A percentile compares a stretch with the other conserved stretches of the same genome.
Evolutionary conservation across 1,140 invertebrate species (phyloP).

Genomic region (Phymastichus coffea): DNA sequence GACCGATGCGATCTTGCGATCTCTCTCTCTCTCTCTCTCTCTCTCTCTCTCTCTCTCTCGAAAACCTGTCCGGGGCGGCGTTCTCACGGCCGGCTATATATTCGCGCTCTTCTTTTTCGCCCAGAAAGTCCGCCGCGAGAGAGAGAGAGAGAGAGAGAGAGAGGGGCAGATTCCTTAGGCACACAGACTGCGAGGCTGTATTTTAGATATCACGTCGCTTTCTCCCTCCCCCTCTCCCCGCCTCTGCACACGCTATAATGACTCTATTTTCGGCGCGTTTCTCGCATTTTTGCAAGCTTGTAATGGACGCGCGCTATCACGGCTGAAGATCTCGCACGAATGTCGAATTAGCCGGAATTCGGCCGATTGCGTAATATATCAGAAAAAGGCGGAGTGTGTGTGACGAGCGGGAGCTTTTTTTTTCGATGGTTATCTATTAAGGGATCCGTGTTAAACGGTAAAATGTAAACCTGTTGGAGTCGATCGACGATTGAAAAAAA

Average conservation of each 20-base stretch:
- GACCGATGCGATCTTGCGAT: too few species aligned
- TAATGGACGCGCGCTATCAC: background rate
- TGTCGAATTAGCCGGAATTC: conserved; percentile 12
- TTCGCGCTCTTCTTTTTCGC: too few species aligned
- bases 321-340: background rate
- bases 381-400: too few species aligned
- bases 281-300: conserved; percentile 3
- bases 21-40: too few species aligned
- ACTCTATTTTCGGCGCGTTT: conserved; percentile 26
- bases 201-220: background rate
- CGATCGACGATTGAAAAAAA: too few species aligned
- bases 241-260: conserved; percentile 14
- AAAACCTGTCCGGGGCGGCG: background rate
- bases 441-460: too few species aligned
- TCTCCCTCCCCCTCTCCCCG: background rate
- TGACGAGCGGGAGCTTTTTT: too few species aligned
- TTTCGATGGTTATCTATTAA: too few species aligned
- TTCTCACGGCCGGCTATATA: conserved; percentile 19
- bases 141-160: background rate
- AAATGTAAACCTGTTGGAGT: too few species aligned
- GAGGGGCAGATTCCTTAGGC: background rate
- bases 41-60: too few species aligned
- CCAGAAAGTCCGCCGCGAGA: background rate
- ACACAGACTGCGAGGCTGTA: conserved; percentile 3
- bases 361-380: too few species aligned